Evolutionary conservation across 2,888 invertebrate species (phyloP).

Genomic region (Meiosimyza decipiens): DNA sequence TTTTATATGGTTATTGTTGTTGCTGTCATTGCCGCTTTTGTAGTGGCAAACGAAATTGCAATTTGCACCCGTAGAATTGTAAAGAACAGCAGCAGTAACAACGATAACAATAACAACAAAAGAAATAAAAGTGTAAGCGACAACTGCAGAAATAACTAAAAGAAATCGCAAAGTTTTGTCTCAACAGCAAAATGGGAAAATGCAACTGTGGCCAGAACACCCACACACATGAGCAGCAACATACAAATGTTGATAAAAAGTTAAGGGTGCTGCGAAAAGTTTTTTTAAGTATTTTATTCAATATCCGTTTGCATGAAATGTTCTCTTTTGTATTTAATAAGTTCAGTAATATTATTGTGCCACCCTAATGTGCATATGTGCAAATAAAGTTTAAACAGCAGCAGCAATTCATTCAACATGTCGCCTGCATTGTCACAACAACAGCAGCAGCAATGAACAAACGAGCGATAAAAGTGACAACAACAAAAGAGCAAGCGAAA

Average conservation of each 20-base stretch:
- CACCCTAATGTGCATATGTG: too few relatives aligned
- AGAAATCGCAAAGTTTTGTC: not conserved
- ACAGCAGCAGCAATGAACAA: constrained; percentile 2
- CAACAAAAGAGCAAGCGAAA: not conserved
- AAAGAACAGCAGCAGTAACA: constrained; percentile 8
- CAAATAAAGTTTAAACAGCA: not conserved
- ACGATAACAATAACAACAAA: constrained; percentile 16
- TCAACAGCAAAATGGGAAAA: constrained; percentile 8
- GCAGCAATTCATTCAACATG: constrained; percentile 48
- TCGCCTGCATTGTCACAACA: constrained; percentile 41
- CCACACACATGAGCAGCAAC: not conserved
- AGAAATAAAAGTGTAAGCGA: constrained; percentile 12
- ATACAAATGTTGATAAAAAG: too few relatives aligned
- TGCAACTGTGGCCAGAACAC: constrained; percentile 25
- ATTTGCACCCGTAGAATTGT: constrained; percentile 28
- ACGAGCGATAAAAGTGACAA: constrained; percentile 34
- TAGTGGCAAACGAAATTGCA: constrained; percentile 31
- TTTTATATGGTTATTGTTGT: constrained; percentile 18
- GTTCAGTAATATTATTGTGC: too few relatives aligned
- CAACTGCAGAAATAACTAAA: too few relatives aligned
- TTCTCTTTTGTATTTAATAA: too few relatives aligned
- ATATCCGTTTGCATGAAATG: too few relatives aligned
- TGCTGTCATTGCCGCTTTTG: not conserved
- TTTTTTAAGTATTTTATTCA: too few relatives aligned
- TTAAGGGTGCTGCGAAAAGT: too few relatives aligned